These are phyloP conservation scores for Drosophila sp. DNA, from an alignment of 1,140 invertebrate genomes.

Conservation along the genomic window DNA sequence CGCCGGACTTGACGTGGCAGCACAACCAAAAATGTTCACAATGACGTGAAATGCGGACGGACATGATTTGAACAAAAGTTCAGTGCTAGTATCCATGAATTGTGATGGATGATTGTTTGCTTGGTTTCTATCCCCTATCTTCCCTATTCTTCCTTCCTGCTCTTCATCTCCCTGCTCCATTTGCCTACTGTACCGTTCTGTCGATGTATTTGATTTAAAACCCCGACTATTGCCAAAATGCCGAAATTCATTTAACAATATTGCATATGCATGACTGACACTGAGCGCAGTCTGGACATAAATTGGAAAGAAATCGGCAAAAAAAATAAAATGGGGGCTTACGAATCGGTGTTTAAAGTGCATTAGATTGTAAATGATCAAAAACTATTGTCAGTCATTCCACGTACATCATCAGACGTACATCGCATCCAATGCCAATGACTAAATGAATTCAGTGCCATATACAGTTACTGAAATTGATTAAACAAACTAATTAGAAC, in stretches of 20 bases:
- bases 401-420: slow-evolving; percentile 6
- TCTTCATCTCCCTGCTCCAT: background rate
- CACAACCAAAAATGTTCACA: slow-evolving; percentile 52
- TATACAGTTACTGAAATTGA: slow-evolving; percentile 26
- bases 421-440: background rate
- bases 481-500: background rate
- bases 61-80: slow-evolving; percentile 53
- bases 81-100: slow-evolving; percentile 54
- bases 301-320: too few species aligned
- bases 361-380: slow-evolving; percentile 34
- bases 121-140: slow-evolving; percentile 6
- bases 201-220: slow-evolving; percentile 38
- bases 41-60: slow-evolving; percentile 23
- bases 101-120: slow-evolving; percentile 81
- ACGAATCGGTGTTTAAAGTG: slow-evolving; percentile 33
- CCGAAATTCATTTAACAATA: slow-evolving; percentile 57
- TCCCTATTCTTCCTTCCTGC: background rate
- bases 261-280: slow-evolving; percentile 58
- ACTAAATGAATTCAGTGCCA: slow-evolving; percentile 6
- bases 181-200: slow-evolving; percentile 11
- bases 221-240: slow-evolving; percentile 39
- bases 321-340: background rate
- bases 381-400: slow-evolving; percentile 49
- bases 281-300: background rate
- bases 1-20: slow-evolving; percentile 54